phyloP scores from a whole-genome alignment of 2,113 vertebrate species.

The Gymnocephalus cernua region DNA sequence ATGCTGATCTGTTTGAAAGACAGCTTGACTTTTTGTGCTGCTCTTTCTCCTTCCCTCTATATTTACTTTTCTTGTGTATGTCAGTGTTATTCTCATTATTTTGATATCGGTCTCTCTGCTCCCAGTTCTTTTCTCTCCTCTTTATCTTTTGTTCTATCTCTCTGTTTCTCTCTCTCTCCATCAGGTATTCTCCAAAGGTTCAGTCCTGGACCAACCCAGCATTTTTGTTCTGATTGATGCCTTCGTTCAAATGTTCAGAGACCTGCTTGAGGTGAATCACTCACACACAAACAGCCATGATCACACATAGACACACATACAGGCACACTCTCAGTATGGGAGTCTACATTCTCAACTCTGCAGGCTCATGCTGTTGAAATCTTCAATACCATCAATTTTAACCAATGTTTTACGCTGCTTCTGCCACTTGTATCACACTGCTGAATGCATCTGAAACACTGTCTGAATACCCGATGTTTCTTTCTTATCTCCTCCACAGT shows the following conservation, averaged over 20 bases:
- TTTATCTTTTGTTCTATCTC: constrained; percentile 27
- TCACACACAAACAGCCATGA: constrained; percentile 18
- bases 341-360: constrained; percentile 18
- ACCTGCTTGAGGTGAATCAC: constrained; percentile 83
- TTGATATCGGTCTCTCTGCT: constrained; percentile 40
- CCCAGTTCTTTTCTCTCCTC: constrained; percentile 9
- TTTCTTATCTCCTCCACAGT: constrained; percentile 23
- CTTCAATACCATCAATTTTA: constrained; percentile 43
- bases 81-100: constrained; percentile 54
- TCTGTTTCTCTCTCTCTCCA: constrained; percentile 3
- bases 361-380: constrained; percentile 35
- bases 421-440: constrained; percentile 40
- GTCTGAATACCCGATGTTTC: constrained; percentile 31
- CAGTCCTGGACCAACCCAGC: constrained; percentile 82
- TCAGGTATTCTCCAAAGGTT: constrained; percentile 81
- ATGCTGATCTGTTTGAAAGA: constrained; percentile 63
- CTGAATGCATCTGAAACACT: constrained; percentile 14
- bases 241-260: constrained; percentile 86
- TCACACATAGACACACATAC: constrained; percentile 9
- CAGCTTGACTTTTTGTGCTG: constrained; percentile 58
- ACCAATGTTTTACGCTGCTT: constrained; percentile 43
- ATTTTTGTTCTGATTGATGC: constrained; percentile 86
- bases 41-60: constrained; percentile 46
- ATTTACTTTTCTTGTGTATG: constrained; percentile 39
- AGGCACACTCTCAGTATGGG: not conserved